Conservation (phyloP, 2,113 vertebrate species). For the Phyllostomus hastatus region DNA sequence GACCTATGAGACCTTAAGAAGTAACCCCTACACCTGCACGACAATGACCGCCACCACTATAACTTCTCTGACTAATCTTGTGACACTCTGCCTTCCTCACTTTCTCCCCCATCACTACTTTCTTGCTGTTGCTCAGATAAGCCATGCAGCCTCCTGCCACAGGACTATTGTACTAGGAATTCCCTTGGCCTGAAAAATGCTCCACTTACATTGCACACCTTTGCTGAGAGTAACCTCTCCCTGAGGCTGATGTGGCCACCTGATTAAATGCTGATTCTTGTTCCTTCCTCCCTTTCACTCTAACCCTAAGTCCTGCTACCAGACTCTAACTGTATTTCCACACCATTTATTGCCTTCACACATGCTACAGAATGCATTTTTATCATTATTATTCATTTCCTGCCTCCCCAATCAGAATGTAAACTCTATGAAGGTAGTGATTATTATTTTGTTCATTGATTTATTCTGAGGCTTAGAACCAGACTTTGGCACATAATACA, state of each 20-base stretch:
- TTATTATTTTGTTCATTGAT: background rate
- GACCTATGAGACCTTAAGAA: background rate
- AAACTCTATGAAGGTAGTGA: background rate
- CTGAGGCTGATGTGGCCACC: rapidly evolving
- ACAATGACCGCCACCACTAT: rapidly evolving
- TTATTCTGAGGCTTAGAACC: background rate
- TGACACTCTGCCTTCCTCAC: background rate
- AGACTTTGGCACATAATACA: background rate
- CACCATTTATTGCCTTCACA: background rate
- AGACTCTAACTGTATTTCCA: background rate
- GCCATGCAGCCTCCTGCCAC: background rate
- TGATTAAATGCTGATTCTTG: background rate
- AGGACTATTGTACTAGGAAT: background rate
- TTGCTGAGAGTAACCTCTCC: background rate
- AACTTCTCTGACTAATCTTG: background rate
- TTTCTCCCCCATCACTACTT: background rate
- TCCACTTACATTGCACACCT: background rate
- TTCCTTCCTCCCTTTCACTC: background rate
- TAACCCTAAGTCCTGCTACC: background rate
- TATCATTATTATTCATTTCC: background rate
- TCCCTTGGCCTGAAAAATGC: background rate
- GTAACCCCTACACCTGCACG: rapidly evolving
- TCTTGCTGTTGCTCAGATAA: background rate
- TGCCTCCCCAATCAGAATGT: background rate
- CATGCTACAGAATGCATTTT: background rate